Percentiles rank a stretch among this genome's conserved stretches.
These are phyloP conservation scores for Gobiocypris rarus DNA, from an alignment of 2,113 vertebrate genomes.

Conservation along the genomic window DNA sequence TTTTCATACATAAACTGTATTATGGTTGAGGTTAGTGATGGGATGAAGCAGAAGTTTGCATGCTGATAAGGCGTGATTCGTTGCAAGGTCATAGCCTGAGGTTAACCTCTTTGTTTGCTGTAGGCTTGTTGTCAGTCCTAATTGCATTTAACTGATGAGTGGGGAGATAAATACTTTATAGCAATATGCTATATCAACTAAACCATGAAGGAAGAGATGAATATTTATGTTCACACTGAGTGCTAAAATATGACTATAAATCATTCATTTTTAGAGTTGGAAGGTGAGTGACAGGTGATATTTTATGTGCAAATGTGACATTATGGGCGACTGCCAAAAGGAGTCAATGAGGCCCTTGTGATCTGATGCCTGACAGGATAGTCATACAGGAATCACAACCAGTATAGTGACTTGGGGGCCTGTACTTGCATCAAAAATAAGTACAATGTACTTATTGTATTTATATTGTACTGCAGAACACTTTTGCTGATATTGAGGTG, in stretches of 20 bases:
- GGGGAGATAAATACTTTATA: background rate
- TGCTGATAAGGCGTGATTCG: conserved; percentile 4
- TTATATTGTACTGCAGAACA: too few species aligned
- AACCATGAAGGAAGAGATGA: background rate
- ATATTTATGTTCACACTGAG: background rate
- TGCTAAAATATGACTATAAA: background rate
- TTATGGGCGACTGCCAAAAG: background rate
- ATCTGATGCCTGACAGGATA: background rate
- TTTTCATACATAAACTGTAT: background rate
- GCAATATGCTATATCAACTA: background rate
- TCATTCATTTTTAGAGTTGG: background rate
- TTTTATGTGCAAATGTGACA: background rate
- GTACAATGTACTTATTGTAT: too few species aligned
- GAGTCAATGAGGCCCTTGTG: background rate
- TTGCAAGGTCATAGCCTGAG: background rate
- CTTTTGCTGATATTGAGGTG: too few species aligned
- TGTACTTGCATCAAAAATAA: too few species aligned
- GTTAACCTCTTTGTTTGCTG: conserved; percentile 15
- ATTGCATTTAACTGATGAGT: background rate
- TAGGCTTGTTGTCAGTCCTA: conserved; percentile 10
- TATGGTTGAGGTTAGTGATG: background rate
- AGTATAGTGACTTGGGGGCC: background rate
- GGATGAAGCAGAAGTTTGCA: background rate
- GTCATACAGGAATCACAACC: background rate
- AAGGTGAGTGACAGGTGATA: background rate